Evolutionary conservation across 1,140 invertebrate genomes (phyloP), one percentile per base, ranked within the genome.

Genomic region (Heliconius eleuchia): DNA sequence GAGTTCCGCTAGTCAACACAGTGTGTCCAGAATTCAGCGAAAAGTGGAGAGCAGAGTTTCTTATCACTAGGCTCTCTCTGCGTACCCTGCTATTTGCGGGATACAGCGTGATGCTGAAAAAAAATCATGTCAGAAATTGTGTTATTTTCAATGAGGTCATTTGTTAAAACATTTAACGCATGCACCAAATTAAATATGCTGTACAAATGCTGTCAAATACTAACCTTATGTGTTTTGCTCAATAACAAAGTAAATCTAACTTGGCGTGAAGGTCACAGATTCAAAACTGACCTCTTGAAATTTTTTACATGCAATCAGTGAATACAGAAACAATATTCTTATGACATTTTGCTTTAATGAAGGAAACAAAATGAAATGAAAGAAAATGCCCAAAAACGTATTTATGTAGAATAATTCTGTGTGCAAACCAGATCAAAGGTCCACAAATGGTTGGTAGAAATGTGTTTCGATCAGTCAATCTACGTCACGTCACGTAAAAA

Each of bases 401-500:
- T 30, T 66, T 30, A 66, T 66, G 3, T 9, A 27, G 27, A 30
- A 66, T 66, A 23, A 66, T 66, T 66, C 13, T 66, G 3, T 34
- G 27, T 66, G 16, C 1, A 23, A 27, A 66, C 42, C 42, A 16
- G 42, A 27, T 60, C 55, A 23, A 7, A 66, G 11, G 1, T 27
- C 27, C 13, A 0, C 60, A 11, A 11, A 27, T 66, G 60, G 60
- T n/a, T 27, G 55, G 55, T 57, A 66, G 11, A 66, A 74, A 79
- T 72, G 55, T 60, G 42, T 76, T 76, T 84, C 78, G 77, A 86
- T 82, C 80, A 82, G 71, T 83, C 73, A 74, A 87, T 86, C 83
- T 81, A 71, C 80, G 81, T 66, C 60, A 66, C 60, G 60, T 83
- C 86, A 86, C 86, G 83, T 86, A 86, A 81, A 82, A 66, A 60